Evolutionary conservation across 1,140 invertebrate species (phyloP).

Genomic region (Agrypnia vestita): DNA sequence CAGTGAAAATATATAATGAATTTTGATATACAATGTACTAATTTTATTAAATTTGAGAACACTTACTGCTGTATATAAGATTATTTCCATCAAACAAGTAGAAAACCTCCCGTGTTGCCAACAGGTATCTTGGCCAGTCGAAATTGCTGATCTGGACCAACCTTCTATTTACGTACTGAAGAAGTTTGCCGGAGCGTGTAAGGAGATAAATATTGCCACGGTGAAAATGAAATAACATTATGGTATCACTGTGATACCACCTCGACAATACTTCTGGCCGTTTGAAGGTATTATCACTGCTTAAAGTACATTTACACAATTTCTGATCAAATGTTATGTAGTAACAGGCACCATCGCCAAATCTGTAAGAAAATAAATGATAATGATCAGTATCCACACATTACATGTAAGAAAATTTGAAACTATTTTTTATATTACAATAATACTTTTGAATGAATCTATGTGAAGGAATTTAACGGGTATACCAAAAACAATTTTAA

Average conservation of each 20-base stretch:
- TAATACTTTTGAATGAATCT: neutral
- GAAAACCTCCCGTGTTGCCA: slow-evolving; percentile 38
- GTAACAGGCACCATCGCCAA: slow-evolving; percentile 49
- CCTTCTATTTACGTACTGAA: slow-evolving; percentile 39
- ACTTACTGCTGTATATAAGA: slow-evolving; percentile 55
- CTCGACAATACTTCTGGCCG: slow-evolving; percentile 47
- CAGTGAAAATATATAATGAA: neutral
- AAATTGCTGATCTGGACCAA: slow-evolving; percentile 29
- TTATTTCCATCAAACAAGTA: slow-evolving; percentile 56
- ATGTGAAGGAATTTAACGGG: too few species aligned
- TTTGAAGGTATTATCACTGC: neutral
- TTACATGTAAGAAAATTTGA: slow-evolving; percentile 9
- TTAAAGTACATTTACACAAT: slow-evolving; percentile 45
- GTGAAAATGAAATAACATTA: slow-evolving; percentile 40
- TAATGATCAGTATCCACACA: neutral
- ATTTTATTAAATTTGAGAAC: neutral
- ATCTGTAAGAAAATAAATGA: slow-evolving; percentile 46
- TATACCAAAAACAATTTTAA: too few species aligned
- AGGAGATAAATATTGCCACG: slow-evolving; percentile 50
- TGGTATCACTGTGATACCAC: slow-evolving; percentile 50
- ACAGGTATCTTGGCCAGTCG: slow-evolving; percentile 34
- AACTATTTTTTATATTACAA: neutral
- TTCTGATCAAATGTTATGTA: slow-evolving; percentile 49
- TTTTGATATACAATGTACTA: neutral
- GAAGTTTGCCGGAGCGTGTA: slow-evolving; percentile 48